Conservation (phyloP, 2,113 vertebrate species). For the Lates calcarifer region DNA sequence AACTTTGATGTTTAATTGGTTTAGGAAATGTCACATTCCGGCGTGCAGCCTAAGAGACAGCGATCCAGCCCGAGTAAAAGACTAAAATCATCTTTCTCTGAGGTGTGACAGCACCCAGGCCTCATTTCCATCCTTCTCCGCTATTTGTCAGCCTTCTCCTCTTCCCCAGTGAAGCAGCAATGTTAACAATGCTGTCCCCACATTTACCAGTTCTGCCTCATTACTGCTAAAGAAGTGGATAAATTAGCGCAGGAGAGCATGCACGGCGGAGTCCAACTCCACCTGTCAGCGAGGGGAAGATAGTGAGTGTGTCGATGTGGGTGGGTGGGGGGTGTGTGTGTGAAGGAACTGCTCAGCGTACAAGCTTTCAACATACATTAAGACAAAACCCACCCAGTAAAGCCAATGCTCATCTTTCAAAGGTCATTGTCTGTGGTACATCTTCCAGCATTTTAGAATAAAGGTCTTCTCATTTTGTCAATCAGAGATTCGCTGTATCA, state of each 20-base stretch:
- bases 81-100: constrained; percentile 72
- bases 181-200: constrained; percentile 84
- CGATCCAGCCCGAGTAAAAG: constrained; percentile 55
- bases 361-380: constrained; percentile 55
- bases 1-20: constrained; percentile 78
- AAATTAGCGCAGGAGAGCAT: constrained; percentile 80
- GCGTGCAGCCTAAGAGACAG: constrained; percentile 56
- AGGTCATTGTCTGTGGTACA: constrained; percentile 27
- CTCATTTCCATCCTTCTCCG: constrained; percentile 73
- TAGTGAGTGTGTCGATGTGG: constrained; percentile 52
- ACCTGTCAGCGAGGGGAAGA: constrained; percentile 72
- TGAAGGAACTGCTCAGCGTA: constrained; percentile 50
- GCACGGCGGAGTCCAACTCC: constrained; percentile 65
- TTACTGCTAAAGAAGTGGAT: constrained; percentile 82
- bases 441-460: constrained; percentile 39
- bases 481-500: background rate
- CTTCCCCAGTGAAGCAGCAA: constrained; percentile 76
- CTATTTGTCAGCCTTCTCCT: constrained; percentile 74
- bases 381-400: constrained; percentile 50
- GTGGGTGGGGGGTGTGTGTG: too few relatives aligned
- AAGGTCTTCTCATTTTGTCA: constrained; percentile 12
- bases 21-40: constrained; percentile 67
- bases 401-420: constrained; percentile 30
- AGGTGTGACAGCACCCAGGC: constrained; percentile 72
- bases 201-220: constrained; percentile 85